phyloP scores from a whole-genome alignment of 2,888 invertebrate genomes.

The Lochmaea capreae region DNA sequence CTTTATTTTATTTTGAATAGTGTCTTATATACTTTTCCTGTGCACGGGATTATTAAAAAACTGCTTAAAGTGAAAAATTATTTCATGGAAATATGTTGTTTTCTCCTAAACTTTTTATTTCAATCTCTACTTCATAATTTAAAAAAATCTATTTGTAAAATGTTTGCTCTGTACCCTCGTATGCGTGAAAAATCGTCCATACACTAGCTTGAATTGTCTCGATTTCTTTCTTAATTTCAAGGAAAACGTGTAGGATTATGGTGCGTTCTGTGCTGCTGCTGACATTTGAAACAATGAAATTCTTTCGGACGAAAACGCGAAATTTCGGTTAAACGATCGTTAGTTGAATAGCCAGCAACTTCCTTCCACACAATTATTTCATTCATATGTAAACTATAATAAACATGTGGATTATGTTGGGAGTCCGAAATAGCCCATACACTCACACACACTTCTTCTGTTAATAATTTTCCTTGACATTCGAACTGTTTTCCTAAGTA shows the following conservation, averaged over 20 bases:
- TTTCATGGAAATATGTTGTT: not conserved
- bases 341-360: constrained; percentile 1
- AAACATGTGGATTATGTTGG: not conserved
- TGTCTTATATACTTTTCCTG: too few species aligned
- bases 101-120: too few species aligned
- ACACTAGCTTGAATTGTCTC: not conserved
- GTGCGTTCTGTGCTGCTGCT: not conserved
- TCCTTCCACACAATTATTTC: constrained; percentile 6
- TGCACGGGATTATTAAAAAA: too few species aligned
- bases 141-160: not conserved
- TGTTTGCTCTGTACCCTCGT: not conserved
- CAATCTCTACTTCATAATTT: too few species aligned
- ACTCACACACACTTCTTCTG: not conserved
- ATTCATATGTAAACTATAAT: not conserved
- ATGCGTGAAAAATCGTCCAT: not conserved
- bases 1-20: too few species aligned
- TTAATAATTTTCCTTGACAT: too few species aligned
- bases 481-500: too few species aligned
- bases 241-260: not conserved
- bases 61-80: too few species aligned
- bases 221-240: constrained; percentile 1
- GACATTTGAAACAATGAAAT: constrained; percentile 5
- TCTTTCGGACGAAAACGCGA: not conserved
- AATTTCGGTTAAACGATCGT: not conserved
- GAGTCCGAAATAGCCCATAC: not conserved